These are phyloP conservation scores for Penaeus japonicus DNA, from an alignment of 1,140 invertebrate genomes.

Conservation along the genomic window DNA sequence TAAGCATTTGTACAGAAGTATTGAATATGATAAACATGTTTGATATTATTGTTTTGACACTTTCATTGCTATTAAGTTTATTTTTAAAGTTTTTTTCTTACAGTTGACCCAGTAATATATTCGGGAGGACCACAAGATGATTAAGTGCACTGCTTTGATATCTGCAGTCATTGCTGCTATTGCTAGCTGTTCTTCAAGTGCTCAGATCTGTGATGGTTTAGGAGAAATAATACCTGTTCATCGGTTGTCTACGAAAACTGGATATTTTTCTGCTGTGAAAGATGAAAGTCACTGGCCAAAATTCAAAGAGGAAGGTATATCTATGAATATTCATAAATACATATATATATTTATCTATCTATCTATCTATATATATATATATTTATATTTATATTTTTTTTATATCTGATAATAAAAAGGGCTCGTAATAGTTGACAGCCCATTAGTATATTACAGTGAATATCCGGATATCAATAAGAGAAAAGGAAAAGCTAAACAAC, in stretches of 20 bases:
- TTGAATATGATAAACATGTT: background rate
- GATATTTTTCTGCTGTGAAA: slow-evolving; percentile 32
- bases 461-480: no score
- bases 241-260: slow-evolving; percentile 19
- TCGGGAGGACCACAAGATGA: background rate
- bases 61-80: background rate
- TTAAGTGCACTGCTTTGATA: no score
- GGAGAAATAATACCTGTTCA: slow-evolving; percentile 23
- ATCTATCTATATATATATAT: background rate
- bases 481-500: no score
- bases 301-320: slow-evolving; percentile 14
- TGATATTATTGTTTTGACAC: background rate
- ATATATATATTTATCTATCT: background rate
- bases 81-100: background rate
- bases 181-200: background rate
- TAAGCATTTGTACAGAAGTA: background rate
- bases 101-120: background rate
- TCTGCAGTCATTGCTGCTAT: background rate
- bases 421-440: no score
- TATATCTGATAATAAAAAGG: no score
- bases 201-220: slow-evolving; percentile 4
- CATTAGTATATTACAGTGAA: no score
- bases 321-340: background rate
- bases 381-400: background rate
- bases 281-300: slow-evolving; percentile 36